Evolutionary conservation across 2,888 invertebrate genomes (phyloP).

Genomic region (Caenorhabditis sulstoni): DNA sequence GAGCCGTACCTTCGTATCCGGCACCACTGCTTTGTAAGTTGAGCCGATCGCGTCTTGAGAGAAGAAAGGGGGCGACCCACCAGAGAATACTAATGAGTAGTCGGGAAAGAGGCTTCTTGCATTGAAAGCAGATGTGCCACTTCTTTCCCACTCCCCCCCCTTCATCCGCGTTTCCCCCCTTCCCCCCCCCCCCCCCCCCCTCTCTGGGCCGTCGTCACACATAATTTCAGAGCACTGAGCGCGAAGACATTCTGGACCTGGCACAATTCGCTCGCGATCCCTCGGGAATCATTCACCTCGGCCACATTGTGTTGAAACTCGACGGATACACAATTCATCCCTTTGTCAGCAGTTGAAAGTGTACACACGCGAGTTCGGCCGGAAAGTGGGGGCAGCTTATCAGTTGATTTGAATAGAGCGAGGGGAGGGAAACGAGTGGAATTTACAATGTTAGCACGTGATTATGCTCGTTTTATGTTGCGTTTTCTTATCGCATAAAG

Average conservation of each 20-base stretch:
- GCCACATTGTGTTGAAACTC: constrained; percentile 19
- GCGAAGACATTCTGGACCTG: constrained; percentile 36
- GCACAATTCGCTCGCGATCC: constrained; percentile 11
- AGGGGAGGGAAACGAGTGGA: no score
- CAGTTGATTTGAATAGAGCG: no score
- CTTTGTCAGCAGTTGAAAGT: not conserved
- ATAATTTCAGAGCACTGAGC: constrained; percentile 28
- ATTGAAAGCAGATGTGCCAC: constrained; percentile 21
- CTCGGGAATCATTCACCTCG: constrained; percentile 33
- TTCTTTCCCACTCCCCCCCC: no score
- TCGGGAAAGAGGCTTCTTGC: not conserved
- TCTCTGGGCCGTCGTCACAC: no score
- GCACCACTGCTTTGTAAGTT: constrained; percentile 50
- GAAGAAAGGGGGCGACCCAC: no score
- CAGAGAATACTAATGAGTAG: not conserved
- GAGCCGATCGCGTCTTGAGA: not conserved
- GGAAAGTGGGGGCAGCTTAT: no score
- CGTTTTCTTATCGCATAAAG: no score
- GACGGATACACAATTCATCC: constrained; percentile 17
- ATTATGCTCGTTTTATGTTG: no score
- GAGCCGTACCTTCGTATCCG: constrained; percentile 46
- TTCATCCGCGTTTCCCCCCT: not conserved
- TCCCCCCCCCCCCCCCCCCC: no score
- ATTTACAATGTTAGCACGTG: no score
- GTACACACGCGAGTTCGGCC: not conserved